These are phyloP conservation scores for Hydrochoerus hydrochaeris DNA, from an alignment of 2,113 vertebrate species.

Conservation along the genomic window DNA sequence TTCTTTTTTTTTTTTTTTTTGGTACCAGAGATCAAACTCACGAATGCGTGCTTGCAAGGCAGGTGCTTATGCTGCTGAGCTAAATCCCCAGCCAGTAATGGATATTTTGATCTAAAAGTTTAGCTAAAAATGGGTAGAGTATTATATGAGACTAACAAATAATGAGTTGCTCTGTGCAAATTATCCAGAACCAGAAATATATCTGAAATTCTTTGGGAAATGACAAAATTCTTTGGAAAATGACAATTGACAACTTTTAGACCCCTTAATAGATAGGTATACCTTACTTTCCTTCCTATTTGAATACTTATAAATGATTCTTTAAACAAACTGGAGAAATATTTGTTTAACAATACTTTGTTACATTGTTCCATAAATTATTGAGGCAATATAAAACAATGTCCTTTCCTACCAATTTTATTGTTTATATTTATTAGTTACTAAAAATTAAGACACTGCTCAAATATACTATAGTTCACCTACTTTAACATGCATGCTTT, in stretches of 20 bases:
- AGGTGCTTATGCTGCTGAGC: no score
- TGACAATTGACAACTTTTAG: background rate
- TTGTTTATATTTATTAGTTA: background rate
- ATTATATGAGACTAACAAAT: background rate
- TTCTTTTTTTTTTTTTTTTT: no score
- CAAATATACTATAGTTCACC: background rate
- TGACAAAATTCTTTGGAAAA: background rate
- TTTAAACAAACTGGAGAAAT: background rate
- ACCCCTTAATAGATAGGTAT: background rate
- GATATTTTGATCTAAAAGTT: background rate
- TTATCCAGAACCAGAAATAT: background rate
- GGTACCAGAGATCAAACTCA: no score
- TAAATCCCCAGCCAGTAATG: no score
- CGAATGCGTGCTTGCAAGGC: no score
- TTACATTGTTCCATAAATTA: background rate
- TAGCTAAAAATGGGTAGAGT: background rate
- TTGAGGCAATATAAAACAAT: background rate
- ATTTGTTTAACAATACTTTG: background rate
- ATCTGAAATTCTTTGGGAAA: background rate
- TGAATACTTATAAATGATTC: background rate
- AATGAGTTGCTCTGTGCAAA: background rate
- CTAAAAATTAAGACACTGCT: background rate
- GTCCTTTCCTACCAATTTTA: background rate
- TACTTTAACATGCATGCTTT: background rate
- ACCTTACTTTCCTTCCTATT: background rate